Percentiles rank a stretch among this genome's conserved stretches.
These are phyloP conservation scores for Patella depressa DNA, from an alignment of 2,888 invertebrate species.

Conservation along the genomic window DNA sequence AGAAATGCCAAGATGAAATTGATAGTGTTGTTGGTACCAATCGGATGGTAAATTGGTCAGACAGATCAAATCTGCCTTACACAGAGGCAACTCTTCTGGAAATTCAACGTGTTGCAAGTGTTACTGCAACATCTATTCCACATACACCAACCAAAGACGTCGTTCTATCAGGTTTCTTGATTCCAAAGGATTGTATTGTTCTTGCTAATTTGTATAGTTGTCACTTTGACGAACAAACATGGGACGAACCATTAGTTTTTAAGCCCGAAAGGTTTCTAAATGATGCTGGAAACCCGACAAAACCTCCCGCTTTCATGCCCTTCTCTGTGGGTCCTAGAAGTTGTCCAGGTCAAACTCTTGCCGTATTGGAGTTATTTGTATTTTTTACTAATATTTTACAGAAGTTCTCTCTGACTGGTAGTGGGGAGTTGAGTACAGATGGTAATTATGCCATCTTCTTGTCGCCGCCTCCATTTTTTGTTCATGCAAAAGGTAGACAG, in stretches of 20 bases:
- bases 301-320: conserved; percentile 33
- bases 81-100: conserved; percentile 20
- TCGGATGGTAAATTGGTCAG: background rate
- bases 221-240: background rate
- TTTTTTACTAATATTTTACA: conserved; percentile 43
- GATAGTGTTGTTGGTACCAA: conserved; percentile 4
- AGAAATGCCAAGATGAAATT: conserved; percentile 29
- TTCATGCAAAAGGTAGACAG: too few relatives aligned
- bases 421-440: too few relatives aligned
- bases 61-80: conserved; percentile 3
- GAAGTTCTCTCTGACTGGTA: conserved; percentile 23
- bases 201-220: conserved; percentile 6
- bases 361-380: conserved; percentile 44
- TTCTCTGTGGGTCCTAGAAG: conserved; percentile 43
- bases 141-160: conserved; percentile 10
- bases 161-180: conserved; percentile 14
- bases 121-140: background rate
- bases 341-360: conserved; percentile 49
- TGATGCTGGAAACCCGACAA: background rate
- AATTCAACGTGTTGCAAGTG: conserved; percentile 5
- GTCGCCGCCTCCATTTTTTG: too few relatives aligned
- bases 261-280: conserved; percentile 20
- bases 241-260: conserved; percentile 18
- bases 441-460: too few relatives aligned
- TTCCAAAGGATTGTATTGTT: conserved; percentile 14